Evolutionary conservation across 2,113 vertebrate species (phyloP).

Genomic region (Polypterus senegalus): DNA sequence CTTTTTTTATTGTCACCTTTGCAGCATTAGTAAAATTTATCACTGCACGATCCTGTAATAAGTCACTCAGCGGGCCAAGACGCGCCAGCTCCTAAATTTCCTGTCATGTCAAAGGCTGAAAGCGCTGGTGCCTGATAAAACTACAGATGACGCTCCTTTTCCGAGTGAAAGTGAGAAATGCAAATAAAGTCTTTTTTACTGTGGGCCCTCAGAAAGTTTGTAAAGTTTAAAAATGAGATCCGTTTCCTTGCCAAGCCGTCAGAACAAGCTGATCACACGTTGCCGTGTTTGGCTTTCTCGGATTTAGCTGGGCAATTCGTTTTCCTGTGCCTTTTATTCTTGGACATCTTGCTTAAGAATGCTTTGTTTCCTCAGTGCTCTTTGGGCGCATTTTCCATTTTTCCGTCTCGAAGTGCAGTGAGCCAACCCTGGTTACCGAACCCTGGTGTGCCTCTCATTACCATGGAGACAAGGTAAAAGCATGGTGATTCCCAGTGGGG

Average conservation of each 20-base stretch:
- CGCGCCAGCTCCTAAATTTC: slow-evolving; percentile 41
- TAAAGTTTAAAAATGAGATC: too few species aligned
- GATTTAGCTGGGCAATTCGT: not conserved
- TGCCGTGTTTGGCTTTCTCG: not conserved
- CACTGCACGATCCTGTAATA: slow-evolving; percentile 39
- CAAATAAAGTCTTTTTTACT: slow-evolving; percentile 7
- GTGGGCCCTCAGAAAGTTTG: not conserved
- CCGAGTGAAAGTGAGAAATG: slow-evolving; percentile 18
- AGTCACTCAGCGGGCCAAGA: slow-evolving; percentile 39
- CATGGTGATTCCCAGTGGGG: slow-evolving; percentile 17
- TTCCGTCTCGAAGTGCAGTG: slow-evolving; percentile 1
- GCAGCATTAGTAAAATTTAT: slow-evolving; percentile 49
- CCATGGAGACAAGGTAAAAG: slow-evolving; percentile 12
- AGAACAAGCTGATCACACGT: slow-evolving; percentile 2
- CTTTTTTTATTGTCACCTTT: not conserved
- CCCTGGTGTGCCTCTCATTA: slow-evolving; percentile 19
- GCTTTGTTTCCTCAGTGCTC: slow-evolving; percentile 9
- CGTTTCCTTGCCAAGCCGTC: not conserved
- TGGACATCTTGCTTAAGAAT: slow-evolving; percentile 14
- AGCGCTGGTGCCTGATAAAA: slow-evolving; percentile 19
- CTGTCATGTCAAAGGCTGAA: slow-evolving; percentile 32
- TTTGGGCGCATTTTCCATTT: not conserved
- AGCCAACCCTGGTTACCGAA: slow-evolving; percentile 21
- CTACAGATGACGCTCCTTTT: slow-evolving; percentile 17
- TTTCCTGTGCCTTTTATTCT: not conserved